Base-by-base conservation (phyloP, 2,888 invertebrate species). In the Papilio demoleus region DNA sequence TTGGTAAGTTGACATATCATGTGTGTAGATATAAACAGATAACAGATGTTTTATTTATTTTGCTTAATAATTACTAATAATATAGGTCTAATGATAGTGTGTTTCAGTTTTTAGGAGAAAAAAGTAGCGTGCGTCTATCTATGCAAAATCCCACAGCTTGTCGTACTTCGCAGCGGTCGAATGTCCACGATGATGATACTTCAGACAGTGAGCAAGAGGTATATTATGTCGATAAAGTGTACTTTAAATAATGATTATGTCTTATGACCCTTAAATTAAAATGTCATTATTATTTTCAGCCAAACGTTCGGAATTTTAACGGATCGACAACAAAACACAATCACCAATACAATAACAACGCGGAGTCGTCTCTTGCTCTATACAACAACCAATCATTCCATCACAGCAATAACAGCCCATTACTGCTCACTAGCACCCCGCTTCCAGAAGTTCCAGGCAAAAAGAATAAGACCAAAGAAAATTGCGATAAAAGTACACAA, bases 401-500 rank as follows among this genome's bases (percentile, higher is more conserved):
- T 27, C 65, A 53, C 0, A 42, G 65, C 22, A 70, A 68, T 31
- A 67, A 56, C 19, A 74, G 59, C 9, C 74, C 78, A 78, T 58
- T 77, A 24, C 63, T 82, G 24, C 65, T 78, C 11, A 83, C 79
- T 73, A 84, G 84, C 65, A 84, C 86, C 9, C 86, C 86, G 6
- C 59, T 83, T 4, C 80, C 82, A 3, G 76, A 71, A 42, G 19
- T 62, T 36, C 3, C 14, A 36, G 38, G 53, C 6, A 70, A 73
- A 47, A 73, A 61, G 11, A 67, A 69, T 4, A 81, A 71, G 65
- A 67, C 82, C 14, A 77, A 56, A 31, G 53, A 31, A 31, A 56
- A 64, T 60, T 81, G 77, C 42, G 83, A 87, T 63, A 81, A 84
- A 78, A 81, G 74, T 27, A 84, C 85, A 0, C 88, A 88, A 72